Percentiles rank a stretch among this genome's conserved stretches.
These are phyloP conservation scores for Pammene aurita DNA, from an alignment of 2,888 invertebrate genomes.

Conservation along the genomic window DNA sequence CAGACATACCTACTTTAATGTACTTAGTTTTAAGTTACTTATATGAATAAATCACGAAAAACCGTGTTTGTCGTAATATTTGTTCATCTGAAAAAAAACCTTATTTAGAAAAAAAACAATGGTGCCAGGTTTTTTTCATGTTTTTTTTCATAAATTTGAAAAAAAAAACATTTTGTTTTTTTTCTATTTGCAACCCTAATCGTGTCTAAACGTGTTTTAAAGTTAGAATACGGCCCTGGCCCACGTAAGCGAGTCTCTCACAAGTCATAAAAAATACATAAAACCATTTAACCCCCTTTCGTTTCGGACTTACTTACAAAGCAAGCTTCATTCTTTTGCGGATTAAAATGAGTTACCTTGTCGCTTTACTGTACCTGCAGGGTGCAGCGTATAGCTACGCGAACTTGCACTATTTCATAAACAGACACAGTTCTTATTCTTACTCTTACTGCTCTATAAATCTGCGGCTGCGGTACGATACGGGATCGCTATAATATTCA, in stretches of 20 bases:
- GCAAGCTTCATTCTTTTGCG: conserved; percentile 61
- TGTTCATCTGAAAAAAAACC: no score
- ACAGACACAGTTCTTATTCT: conserved; percentile 16
- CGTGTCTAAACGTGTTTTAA: no score
- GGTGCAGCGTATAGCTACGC: background rate
- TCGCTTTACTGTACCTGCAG: conserved; percentile 47
- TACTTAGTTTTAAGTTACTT: no score
- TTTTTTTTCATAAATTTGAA: no score
- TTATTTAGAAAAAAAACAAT: no score
- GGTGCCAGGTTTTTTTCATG: no score
- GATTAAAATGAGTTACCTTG: conserved; percentile 73
- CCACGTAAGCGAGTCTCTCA: conserved; percentile 6
- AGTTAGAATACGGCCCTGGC: no score
- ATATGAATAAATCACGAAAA: no score
- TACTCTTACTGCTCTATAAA: background rate
- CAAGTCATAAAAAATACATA: conserved; percentile 29
- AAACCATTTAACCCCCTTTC: conserved; percentile 59
- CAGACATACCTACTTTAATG: no score
- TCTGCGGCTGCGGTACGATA: background rate
- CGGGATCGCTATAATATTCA: background rate
- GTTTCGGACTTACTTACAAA: conserved; percentile 59
- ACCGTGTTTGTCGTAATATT: no score
- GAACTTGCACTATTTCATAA: conserved; percentile 21
- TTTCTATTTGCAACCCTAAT: no score
- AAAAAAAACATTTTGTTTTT: no score